These are phyloP conservation scores for Girardinus metallicus DNA, from an alignment of 2,797 vertebrate species.

Conservation along the genomic window DNA sequence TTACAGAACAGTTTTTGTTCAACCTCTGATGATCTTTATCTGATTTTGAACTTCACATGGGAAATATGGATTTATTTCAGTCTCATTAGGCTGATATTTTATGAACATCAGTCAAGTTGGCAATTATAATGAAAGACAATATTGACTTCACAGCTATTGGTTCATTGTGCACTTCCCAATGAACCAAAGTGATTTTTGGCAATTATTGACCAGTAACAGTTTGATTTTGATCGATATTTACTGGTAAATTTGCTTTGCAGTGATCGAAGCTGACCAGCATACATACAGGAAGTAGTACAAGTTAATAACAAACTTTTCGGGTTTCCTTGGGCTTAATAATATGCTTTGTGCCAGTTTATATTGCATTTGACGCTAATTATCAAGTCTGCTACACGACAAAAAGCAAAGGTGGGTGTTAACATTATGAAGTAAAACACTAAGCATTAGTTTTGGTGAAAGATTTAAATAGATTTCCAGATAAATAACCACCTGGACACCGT, in stretches of 20 bases:
- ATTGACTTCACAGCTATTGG: not conserved
- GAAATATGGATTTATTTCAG: not conserved
- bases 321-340: not conserved
- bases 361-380: not conserved
- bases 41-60: not conserved
- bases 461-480: not conserved
- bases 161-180: not conserved
- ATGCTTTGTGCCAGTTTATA: not conserved
- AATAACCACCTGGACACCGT: not conserved
- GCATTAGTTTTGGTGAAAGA: not conserved
- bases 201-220: not conserved
- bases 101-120: not conserved
- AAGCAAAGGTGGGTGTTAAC: not conserved
- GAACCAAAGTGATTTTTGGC: not conserved
- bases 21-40: not conserved
- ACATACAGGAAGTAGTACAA: not conserved
- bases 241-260: conserved; percentile 2
- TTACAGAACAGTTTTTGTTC: conserved; percentile 1
- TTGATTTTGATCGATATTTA: not conserved
- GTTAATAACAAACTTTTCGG: not conserved
- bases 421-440: not conserved
- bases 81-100: not conserved
- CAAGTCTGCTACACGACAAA: not conserved
- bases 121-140: not conserved
- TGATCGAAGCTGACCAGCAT: too few relatives aligned